These are phyloP conservation scores for Scaptomyza polygonia DNA, from an alignment of 2,888 invertebrate genomes.

Conservation along the genomic window DNA sequence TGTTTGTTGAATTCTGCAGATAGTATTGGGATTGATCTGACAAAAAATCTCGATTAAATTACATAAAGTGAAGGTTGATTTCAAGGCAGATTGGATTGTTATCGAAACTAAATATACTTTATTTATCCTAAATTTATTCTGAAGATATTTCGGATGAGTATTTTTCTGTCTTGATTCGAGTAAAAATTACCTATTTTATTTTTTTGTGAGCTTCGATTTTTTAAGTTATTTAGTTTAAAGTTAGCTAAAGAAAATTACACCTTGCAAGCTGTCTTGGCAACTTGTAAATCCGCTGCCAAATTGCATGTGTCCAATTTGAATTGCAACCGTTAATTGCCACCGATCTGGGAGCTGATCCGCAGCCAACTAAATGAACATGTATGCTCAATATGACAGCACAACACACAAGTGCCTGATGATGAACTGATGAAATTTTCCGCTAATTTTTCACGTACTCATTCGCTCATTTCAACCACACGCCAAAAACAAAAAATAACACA, in stretches of 20 bases:
- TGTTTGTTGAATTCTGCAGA: too few relatives aligned
- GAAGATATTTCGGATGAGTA: too few relatives aligned
- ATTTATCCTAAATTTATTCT: too few relatives aligned
- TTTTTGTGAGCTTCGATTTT: too few relatives aligned
- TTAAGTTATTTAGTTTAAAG: background rate
- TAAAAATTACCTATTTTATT: too few relatives aligned
- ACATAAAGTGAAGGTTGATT: too few relatives aligned
- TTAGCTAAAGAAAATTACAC: background rate
- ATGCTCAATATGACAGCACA: constrained; percentile 45
- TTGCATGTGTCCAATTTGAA: constrained; percentile 49
- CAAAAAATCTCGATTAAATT: too few relatives aligned
- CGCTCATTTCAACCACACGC: constrained; percentile 58
- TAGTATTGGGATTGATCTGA: too few relatives aligned
- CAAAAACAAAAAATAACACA: constrained; percentile 40
- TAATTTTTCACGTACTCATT: constrained; percentile 70
- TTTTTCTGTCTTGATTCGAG: too few relatives aligned
- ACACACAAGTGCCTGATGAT: constrained; percentile 62
- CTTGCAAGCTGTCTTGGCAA: constrained; percentile 7
- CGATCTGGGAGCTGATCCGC: constrained; percentile 36
- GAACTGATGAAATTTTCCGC: constrained; percentile 72
- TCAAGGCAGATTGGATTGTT: too few relatives aligned
- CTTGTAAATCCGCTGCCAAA: constrained; percentile 12
- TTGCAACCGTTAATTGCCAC: constrained; percentile 64
- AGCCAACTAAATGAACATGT: constrained; percentile 39
- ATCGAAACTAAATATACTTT: too few relatives aligned